Base-by-base conservation (phyloP, 2,888 invertebrate genomes). In the Lasioglossum calceatum region DNA sequence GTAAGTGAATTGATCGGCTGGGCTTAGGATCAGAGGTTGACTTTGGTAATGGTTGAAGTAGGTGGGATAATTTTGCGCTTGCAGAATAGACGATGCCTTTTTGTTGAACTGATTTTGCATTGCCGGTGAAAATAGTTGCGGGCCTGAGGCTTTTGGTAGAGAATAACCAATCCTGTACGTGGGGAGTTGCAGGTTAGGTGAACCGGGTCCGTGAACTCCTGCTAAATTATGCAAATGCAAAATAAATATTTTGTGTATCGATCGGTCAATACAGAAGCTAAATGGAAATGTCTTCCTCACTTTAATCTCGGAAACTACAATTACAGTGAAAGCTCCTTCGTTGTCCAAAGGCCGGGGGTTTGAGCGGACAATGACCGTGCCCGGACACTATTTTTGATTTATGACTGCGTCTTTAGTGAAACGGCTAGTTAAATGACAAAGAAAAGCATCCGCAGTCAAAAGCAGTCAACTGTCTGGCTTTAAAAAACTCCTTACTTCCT, bases 1-100 rank as follows among this genome's bases (percentile, higher is more conserved):
- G 23, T 90, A 89, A 14, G 84, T 81, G 42, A 92, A 92, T 14
- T 42, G 92, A 54, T 88, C 89, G 1, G 84, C 90, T 1, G 88
- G 42, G 2, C 81, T 91, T 27, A 93, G 77, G 2, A 93, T 58
- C 5, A 92, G 47, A 4, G 93, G 93, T 50, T 94, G 91, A n/a
- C 83, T 87, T 36, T 93, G 91, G 44, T 91, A 82, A 1, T 81
- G 79, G 54, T 89, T 89, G 50, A 92, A 77, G 39, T 91, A 90
- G n/a, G 79, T 81, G 5, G 91, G 82, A 10, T 85, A 77, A 67
- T 82, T 82, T 50, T 92, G 90, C 2, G 91, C 81, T 54, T 92
- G 91, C n/a, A 91, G 50, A 19, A 88, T 78, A 10, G 94, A 92
- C 8, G 91, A 71, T 2, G 90, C 23, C 58, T 91, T 92, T 72